phyloP scores from a whole-genome alignment of 1,140 invertebrate species.

The Cyphomyrmex costatus region DNA sequence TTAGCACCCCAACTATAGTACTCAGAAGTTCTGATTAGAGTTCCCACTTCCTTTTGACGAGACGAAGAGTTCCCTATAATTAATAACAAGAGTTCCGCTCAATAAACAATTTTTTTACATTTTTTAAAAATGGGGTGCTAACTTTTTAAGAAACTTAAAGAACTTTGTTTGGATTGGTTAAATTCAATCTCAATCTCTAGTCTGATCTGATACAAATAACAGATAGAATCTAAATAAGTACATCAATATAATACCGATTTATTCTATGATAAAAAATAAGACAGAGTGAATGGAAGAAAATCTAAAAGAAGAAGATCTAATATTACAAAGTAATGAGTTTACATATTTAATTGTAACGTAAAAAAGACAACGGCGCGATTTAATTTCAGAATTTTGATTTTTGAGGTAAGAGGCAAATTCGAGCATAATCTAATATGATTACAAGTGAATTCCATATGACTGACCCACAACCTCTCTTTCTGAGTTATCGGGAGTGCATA shows the following conservation, averaged over 20 bases:
- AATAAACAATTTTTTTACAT: too few species aligned
- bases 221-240: neutral
- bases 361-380: neutral
- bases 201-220: too few species aligned
- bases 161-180: too few species aligned
- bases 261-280: neutral
- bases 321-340: neutral
- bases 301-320: neutral
- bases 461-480: slow-evolving; percentile 29
- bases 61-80: too few species aligned
- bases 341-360: neutral
- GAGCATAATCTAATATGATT: neutral
- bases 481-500: slow-evolving; percentile 75
- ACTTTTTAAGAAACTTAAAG: too few species aligned
- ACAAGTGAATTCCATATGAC: neutral
- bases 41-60: too few species aligned
- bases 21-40: too few species aligned
- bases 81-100: too few species aligned
- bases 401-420: neutral
- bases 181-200: too few species aligned
- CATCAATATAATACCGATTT: neutral
- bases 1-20: too few species aligned
- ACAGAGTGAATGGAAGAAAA: neutral
- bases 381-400: neutral
- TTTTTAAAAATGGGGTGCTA: too few species aligned